These are phyloP conservation scores for Meiosimyza platycephala DNA, from an alignment of 2,888 invertebrate species.

Conservation along the genomic window DNA sequence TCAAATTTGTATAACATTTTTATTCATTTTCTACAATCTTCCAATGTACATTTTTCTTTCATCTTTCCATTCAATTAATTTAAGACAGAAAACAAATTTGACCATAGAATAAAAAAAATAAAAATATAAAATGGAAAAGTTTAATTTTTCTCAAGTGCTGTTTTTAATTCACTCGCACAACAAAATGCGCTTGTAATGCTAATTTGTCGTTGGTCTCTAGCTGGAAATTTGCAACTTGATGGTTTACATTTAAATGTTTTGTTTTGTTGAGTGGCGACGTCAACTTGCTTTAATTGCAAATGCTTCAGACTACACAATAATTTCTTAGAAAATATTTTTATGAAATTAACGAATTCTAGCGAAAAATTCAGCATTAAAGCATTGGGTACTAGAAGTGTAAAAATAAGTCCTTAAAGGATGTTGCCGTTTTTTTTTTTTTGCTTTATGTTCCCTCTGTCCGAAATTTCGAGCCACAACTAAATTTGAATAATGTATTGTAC, in stretches of 20 bases:
- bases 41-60: neutral
- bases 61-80: neutral
- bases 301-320: neutral
- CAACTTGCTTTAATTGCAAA: neutral
- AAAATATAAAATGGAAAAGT: too few species aligned
- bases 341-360: too few species aligned
- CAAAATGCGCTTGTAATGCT: conserved; percentile 10
- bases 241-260: neutral
- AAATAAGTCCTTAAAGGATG: too few species aligned
- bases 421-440: too few species aligned
- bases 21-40: neutral
- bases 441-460: too few species aligned
- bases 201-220: conserved; percentile 1
- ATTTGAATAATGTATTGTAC: too few species aligned
- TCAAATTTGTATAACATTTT: neutral
- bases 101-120: too few species aligned
- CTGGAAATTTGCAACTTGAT: neutral
- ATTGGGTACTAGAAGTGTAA: neutral
- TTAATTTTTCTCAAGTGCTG: neutral
- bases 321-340: too few species aligned
- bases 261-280: neutral
- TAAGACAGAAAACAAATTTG: neutral
- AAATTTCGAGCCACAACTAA: too few species aligned
- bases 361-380: neutral
- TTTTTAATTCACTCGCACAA: neutral